Conservation (phyloP, 2,888 invertebrate genomes). For the Heliconius sara region DNA sequence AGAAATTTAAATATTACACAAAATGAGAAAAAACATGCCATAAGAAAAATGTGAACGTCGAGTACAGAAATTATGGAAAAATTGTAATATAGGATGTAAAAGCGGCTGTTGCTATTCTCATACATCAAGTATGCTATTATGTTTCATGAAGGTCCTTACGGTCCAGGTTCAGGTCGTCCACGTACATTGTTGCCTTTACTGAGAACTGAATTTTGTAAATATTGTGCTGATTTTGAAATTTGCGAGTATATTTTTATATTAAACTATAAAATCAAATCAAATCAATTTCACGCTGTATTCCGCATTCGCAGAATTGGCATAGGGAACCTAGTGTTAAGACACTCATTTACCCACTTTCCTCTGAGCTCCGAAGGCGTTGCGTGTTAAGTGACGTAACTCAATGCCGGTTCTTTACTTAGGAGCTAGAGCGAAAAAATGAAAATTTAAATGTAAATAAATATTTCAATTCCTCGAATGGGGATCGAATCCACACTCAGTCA, state of each 20-base stretch:
- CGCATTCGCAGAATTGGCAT: too few species aligned
- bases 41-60: not conserved
- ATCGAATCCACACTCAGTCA: too few species aligned
- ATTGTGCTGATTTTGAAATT: not conserved
- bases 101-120: slow-evolving; percentile 23
- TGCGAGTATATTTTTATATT: not conserved
- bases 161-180: slow-evolving; percentile 15
- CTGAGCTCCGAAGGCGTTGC: too few species aligned
- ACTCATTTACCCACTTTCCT: too few species aligned
- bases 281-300: too few species aligned
- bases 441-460: too few species aligned
- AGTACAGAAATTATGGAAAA: slow-evolving; percentile 6
- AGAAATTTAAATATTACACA: not conserved
- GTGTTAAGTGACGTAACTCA: too few species aligned
- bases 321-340: too few species aligned
- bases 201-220: not conserved
- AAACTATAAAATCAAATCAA: not conserved
- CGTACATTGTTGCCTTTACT: not conserved
- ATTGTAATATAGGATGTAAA: slow-evolving; percentile 23
- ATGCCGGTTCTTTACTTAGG: too few species aligned
- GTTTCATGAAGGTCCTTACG: slow-evolving; percentile 11
- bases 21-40: not conserved
- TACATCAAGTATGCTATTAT: slow-evolving; percentile 16
- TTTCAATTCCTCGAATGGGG: too few species aligned
- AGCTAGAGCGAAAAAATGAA: too few species aligned